phyloP scores from a whole-genome alignment of 2,797 vertebrate species.

The Helostoma temminkii region DNA sequence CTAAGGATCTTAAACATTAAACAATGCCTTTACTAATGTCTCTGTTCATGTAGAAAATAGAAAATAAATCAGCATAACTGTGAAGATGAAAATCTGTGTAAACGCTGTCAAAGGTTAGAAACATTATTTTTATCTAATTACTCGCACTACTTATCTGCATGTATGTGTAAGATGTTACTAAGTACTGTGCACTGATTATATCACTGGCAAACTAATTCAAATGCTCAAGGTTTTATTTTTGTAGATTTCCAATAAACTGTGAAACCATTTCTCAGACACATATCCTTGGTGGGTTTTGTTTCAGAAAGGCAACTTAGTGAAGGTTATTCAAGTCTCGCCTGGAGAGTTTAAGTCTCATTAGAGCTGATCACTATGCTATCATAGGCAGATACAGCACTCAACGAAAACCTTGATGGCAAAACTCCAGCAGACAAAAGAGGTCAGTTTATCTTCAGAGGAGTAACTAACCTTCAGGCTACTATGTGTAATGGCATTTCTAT shows the following conservation, averaged over 20 bases:
- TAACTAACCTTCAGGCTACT: constrained; percentile 41
- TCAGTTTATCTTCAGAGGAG: constrained; percentile 47
- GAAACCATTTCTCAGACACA: background rate
- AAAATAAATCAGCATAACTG: background rate
- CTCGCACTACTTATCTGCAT: background rate
- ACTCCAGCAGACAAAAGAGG: constrained; percentile 53
- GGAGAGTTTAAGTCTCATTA: constrained; percentile 66
- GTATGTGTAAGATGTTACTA: background rate
- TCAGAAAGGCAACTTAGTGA: constrained; percentile 37
- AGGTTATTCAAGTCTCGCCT: constrained; percentile 55
- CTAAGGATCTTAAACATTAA: background rate
- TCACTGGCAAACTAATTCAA: background rate
- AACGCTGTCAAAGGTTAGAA: background rate
- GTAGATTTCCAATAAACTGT: background rate
- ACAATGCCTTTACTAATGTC: fast-evolving
- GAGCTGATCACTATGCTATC: constrained; percentile 58
- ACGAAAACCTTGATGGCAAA: constrained; percentile 47
- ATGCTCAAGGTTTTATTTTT: constrained; percentile 4
- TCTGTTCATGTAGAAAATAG: background rate
- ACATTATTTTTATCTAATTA: background rate
- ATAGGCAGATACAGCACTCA: constrained; percentile 34
- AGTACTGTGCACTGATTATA: background rate
- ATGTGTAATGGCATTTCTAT: constrained; percentile 3
- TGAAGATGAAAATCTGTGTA: too few species aligned
- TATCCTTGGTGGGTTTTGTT: constrained; percentile 14